Percentiles rank a stretch among this genome's conserved stretches.
Conservation (phyloP, 2,113 vertebrate genomes). For the Mixornis gularis region DNA sequence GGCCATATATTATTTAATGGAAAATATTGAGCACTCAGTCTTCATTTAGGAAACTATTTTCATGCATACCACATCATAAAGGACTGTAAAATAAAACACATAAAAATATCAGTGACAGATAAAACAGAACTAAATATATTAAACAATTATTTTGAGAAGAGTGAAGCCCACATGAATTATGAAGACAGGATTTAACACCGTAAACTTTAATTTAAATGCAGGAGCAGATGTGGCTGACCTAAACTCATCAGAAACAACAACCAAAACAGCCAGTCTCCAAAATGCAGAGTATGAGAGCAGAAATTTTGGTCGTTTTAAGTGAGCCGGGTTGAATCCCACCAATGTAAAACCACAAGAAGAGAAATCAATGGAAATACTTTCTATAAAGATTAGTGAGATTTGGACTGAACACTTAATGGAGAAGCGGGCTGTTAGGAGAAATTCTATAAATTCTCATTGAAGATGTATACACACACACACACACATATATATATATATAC, state of each 20-base stretch:
- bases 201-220: conserved; percentile 70
- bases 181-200: conserved; percentile 39
- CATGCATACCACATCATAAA: conserved; percentile 31
- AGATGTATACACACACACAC: too few relatives aligned
- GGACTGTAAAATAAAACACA: conserved; percentile 28
- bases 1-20: not conserved
- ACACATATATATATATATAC: too few relatives aligned
- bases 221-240: conserved; percentile 47
- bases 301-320: conserved; percentile 2
- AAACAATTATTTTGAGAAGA: conserved; percentile 43
- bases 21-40: conserved; percentile 29
- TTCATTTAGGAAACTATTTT: conserved; percentile 54
- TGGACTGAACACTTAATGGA: not conserved
- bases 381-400: not conserved
- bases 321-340: not conserved
- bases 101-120: conserved; percentile 52
- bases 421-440: not conserved
- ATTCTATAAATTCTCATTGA: not conserved
- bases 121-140: conserved; percentile 49
- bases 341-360: not conserved
- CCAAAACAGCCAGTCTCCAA: not conserved
- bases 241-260: conserved; percentile 30
- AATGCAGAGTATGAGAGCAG: not conserved
- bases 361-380: not conserved
- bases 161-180: conserved; percentile 37